Evolutionary conservation across 2,797 vertebrate genomes (phyloP).

Genomic region (Eupleurogrammus muticus): DNA sequence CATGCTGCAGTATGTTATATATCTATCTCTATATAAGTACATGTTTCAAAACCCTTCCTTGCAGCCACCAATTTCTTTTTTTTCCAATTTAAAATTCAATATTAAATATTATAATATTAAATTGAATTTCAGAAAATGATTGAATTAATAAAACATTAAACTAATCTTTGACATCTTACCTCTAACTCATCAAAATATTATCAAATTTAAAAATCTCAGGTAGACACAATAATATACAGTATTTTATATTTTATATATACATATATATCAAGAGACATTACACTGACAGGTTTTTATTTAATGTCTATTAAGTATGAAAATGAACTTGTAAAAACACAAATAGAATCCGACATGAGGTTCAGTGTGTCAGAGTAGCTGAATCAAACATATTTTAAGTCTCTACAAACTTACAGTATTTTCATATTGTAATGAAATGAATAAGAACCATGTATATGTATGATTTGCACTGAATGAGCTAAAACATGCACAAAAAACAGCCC

Average conservation of each 20-base stretch:
- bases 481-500: background rate
- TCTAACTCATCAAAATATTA: no score
- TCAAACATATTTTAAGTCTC: background rate
- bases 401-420: background rate
- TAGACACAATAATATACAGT: no score
- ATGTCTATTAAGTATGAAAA: background rate
- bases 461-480: constrained; percentile 7
- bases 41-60: background rate
- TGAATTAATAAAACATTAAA: no score
- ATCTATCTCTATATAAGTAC: no score
- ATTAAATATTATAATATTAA: no score
- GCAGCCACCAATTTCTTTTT: background rate
- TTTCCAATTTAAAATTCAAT: no score
- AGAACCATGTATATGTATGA: background rate
- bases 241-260: no score
- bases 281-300: background rate
- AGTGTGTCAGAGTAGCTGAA: background rate
- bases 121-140: no score
- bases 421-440: background rate
- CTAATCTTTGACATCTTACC: no score
- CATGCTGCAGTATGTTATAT: constrained; percentile 15
- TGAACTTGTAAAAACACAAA: background rate
- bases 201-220: no score
- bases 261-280: background rate
- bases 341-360: background rate